Evolutionary conservation across 2,888 invertebrate species (phyloP).

Genomic region (Archips crataeganus): DNA sequence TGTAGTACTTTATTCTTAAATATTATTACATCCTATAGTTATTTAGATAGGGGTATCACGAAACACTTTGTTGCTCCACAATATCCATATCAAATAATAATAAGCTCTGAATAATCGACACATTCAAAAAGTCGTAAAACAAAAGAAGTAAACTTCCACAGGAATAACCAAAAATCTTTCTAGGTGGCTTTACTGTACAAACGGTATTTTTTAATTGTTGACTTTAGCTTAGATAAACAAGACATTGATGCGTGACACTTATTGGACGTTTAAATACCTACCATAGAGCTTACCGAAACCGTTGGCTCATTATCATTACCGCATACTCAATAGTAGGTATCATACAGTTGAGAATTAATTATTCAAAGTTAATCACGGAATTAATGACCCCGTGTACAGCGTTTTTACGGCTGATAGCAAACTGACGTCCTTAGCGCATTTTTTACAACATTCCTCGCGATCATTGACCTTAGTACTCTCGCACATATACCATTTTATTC

Average conservation of each 20-base stretch:
- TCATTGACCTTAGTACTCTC: slow-evolving; percentile 79
- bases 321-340: slow-evolving; percentile 6
- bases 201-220: slow-evolving; percentile 20
- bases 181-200: slow-evolving; percentile 14
- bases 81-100: background rate
- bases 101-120: background rate
- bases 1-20: slow-evolving; percentile 5
- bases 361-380: slow-evolving; percentile 63
- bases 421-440: slow-evolving; percentile 78
- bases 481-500: slow-evolving; percentile 75
- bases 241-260: slow-evolving; percentile 20
- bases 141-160: background rate
- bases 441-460: slow-evolving; percentile 80
- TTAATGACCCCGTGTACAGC: slow-evolving; percentile 65
- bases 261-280: slow-evolving; percentile 17
- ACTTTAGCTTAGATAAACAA: slow-evolving; percentile 22
- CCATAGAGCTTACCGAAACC: background rate
- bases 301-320: slow-evolving; percentile 7
- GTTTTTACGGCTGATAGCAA: slow-evolving; percentile 66
- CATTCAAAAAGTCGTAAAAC: background rate
- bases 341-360: slow-evolving; percentile 35
- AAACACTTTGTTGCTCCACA: background rate
- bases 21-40: background rate
- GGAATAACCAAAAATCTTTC: background rate
- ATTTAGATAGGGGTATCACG: background rate